Evolutionary conservation across 2,113 vertebrate genomes (phyloP), one percentile per base, ranked within the genome.

Genomic region (Varanus salvator): DNA sequence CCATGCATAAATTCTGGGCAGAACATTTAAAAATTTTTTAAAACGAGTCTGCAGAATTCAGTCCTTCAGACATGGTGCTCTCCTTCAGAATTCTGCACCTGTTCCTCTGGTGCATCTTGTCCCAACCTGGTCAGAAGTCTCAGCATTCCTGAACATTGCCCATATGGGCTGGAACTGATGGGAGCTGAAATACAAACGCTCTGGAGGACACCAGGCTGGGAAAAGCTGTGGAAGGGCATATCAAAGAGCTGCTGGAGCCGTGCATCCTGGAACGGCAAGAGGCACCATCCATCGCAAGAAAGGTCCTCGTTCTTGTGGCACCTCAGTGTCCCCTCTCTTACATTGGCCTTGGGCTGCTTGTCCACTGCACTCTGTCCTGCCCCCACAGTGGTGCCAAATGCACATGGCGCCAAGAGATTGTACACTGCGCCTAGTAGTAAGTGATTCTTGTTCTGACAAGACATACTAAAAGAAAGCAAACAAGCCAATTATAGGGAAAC

Each of bases 401-500:
- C 44, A 52, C 52, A 84, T 17, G 15, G 57, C 68, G 44, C 81
- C 88, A 34, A 52, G 57, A 66, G 17, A 84, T 66, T 89, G 64
- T 77, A 66, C 31, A 76, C 48, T 0, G 38, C 84, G 38, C 57
- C 80, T 89, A 38, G 44, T 77, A 48, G 31, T 77, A 78, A 90
- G 29, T 0, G 27, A 90, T 89, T 78, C 92, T 87, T 86, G 90
- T 64, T 15, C 17, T 2, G 57, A 93, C 87, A 90, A 92, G 87
- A 23, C 74, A 34, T 75, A 89, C 89, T 90, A 94, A 92, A 93
- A 78, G 84, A 85, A 91, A 93, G 89, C 84, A 87, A 90, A 93
- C 57, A 66, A 93, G 85, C 89, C 91, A 80, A 6, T 90, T 86
- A 90, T 0, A 77, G 92, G 66, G 80, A 91, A 87, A 91, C 74